Evolutionary conservation across 2,797 vertebrate genomes (phyloP).

Genomic region (Darevskia nairensis): DNA sequence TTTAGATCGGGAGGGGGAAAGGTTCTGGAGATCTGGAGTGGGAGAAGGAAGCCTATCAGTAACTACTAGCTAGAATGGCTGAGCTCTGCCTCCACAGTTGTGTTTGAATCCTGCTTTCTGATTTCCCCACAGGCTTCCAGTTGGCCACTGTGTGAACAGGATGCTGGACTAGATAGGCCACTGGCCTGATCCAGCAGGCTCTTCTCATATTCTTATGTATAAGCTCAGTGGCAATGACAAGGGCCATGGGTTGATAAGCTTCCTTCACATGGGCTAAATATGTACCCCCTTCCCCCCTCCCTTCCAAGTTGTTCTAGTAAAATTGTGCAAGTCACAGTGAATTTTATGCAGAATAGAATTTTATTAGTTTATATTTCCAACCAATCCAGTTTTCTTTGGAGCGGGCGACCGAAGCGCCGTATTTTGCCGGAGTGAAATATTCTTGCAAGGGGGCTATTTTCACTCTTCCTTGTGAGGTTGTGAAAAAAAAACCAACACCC

Average conservation of each 20-base stretch:
- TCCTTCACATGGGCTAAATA: not conserved
- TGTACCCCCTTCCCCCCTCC: not conserved
- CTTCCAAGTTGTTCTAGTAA: constrained; percentile 30
- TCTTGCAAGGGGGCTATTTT: constrained; percentile 30
- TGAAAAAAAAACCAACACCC: constrained; percentile 49
- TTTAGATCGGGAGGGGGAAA: fast-evolving
- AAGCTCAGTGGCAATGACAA: not conserved
- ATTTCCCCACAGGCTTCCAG: no score
- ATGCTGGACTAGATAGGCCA: no score
- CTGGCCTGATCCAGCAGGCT: no score
- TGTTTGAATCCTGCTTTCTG: no score
- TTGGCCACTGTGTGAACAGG: no score
- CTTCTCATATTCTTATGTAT: not conserved
- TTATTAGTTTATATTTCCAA: constrained; percentile 60
- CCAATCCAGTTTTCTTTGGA: constrained; percentile 30
- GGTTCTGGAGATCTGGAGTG: not conserved
- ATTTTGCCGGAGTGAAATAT: constrained; percentile 23
- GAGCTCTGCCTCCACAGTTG: no score
- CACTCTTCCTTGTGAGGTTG: constrained; percentile 48
- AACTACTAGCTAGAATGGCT: no score
- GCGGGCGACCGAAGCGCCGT: not conserved
- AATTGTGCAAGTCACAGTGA: constrained; percentile 16
- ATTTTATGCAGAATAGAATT: constrained; percentile 46
- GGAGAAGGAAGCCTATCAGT: not conserved
- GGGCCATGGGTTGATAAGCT: not conserved